Conservation (phyloP, 2,888 invertebrate species). For the Onchidella celtica region DNA sequence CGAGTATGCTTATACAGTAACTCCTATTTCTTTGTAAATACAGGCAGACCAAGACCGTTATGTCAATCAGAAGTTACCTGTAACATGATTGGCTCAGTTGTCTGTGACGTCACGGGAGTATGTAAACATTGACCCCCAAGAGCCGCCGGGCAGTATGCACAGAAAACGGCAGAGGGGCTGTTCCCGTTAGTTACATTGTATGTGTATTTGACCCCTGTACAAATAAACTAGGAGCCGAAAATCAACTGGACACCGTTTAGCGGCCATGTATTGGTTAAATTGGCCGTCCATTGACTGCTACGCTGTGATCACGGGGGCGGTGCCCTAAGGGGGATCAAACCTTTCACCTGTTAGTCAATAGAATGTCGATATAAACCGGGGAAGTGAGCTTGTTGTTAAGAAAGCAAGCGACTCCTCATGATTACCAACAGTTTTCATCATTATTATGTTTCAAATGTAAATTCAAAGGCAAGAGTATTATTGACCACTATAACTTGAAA, state of each 20-base stretch:
- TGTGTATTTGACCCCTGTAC: not conserved
- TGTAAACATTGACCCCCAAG: not conserved
- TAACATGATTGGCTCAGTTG: not conserved
- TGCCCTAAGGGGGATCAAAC: not conserved
- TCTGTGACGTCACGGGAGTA: not conserved
- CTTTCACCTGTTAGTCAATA: no score
- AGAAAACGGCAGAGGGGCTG: not conserved
- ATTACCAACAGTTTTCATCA: no score
- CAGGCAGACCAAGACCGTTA: no score
- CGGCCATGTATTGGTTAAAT: not conserved
- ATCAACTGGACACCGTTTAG: not conserved
- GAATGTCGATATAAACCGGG: no score
- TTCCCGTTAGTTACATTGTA: not conserved
- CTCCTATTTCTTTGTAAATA: no score
- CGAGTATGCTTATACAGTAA: no score
- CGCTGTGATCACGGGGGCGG: not conserved
- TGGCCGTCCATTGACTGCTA: not conserved
- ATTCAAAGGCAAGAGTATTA: no score
- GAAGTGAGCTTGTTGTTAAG: no score
- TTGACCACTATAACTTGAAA: no score
- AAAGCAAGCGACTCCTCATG: no score
- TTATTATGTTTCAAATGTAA: no score
- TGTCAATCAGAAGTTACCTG: no score
- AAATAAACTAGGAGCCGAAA: not conserved
- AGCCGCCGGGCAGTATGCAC: not conserved